Evolutionary conservation across 2,113 vertebrate genomes (phyloP).

Genomic region (Tachuris rubrigastra): DNA sequence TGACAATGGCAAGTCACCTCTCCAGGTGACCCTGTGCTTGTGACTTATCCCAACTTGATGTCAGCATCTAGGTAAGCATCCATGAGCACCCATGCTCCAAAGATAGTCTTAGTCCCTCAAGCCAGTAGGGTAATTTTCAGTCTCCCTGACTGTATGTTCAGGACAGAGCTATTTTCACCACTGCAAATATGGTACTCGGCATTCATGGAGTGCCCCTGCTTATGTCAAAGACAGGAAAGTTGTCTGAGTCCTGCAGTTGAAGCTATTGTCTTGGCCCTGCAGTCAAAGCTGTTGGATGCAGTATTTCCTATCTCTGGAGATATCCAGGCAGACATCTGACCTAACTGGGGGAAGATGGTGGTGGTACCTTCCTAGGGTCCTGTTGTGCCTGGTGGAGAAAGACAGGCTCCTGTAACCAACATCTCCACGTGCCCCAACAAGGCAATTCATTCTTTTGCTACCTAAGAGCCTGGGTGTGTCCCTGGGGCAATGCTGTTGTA

Average conservation of each 20-base stretch:
- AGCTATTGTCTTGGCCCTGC: neutral
- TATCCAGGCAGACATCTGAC: neutral
- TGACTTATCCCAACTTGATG: neutral
- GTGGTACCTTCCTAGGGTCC: neutral
- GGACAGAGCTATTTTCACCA: neutral
- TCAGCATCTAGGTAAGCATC: neutral
- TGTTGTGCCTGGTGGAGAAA: neutral
- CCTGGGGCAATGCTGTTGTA: neutral
- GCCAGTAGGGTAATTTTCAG: neutral
- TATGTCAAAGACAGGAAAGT: fast-evolving
- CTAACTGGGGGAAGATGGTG: neutral
- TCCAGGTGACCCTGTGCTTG: neutral
- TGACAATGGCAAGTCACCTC: neutral
- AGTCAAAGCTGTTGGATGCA: neutral
- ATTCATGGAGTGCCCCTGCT: neutral
- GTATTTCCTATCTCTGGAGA: neutral
- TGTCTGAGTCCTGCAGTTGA: neutral
- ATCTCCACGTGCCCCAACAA: fast-evolving
- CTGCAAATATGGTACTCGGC: neutral
- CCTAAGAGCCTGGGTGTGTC: fast-evolving
- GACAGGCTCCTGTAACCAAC: neutral
- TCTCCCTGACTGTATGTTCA: neutral
- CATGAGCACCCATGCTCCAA: neutral
- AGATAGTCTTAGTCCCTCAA: fast-evolving
- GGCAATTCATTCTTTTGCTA: neutral